phyloP scores from a whole-genome alignment of 1,140 invertebrate species.

The Dinothrombium tinctorium region DNA sequence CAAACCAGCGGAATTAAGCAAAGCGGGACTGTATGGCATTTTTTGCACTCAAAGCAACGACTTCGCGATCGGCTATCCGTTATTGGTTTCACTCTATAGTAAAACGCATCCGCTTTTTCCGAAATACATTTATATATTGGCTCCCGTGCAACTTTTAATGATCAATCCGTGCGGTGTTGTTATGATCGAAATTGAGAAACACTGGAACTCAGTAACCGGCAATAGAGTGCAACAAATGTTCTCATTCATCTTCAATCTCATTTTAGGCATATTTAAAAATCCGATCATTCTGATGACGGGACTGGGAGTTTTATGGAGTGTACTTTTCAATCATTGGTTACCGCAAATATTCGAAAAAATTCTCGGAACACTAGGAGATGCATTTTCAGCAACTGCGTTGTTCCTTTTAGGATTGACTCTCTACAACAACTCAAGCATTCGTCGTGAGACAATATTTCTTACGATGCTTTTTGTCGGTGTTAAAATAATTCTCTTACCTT shows the following conservation, averaged over 20 bases:
- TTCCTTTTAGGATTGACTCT: conserved; percentile 73
- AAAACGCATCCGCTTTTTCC: conserved; percentile 64
- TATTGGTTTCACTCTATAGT: conserved; percentile 29
- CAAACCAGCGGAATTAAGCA: conserved; percentile 48
- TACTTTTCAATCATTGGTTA: conserved; percentile 47
- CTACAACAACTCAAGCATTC: conserved; percentile 57
- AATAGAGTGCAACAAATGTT: background rate
- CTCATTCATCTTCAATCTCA: conserved; percentile 12
- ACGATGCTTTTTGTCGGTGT: conserved; percentile 48
- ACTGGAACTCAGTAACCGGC: conserved; percentile 19
- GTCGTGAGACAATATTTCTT: conserved; percentile 46
- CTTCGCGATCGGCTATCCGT: conserved; percentile 82
- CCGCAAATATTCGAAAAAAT: conserved; percentile 47
- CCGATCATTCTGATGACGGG: conserved; percentile 79
- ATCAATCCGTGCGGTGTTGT: conserved; percentile 79
- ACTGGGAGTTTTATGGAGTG: conserved; percentile 60
- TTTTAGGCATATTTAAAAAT: conserved; percentile 52
- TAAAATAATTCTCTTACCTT: conserved; percentile 64
- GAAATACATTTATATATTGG: conserved; percentile 70
- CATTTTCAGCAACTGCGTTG: conserved; percentile 69
- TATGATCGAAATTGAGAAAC: conserved; percentile 63
- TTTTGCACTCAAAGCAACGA: conserved; percentile 94
- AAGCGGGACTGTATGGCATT: conserved; percentile 72
- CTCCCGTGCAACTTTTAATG: conserved; percentile 73
- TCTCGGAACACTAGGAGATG: conserved; percentile 45